A percentile compares a stretch with the other conserved stretches of the same genome.
Conservation (phyloP, 2,797 vertebrate species). For the Octomys mimax region DNA sequence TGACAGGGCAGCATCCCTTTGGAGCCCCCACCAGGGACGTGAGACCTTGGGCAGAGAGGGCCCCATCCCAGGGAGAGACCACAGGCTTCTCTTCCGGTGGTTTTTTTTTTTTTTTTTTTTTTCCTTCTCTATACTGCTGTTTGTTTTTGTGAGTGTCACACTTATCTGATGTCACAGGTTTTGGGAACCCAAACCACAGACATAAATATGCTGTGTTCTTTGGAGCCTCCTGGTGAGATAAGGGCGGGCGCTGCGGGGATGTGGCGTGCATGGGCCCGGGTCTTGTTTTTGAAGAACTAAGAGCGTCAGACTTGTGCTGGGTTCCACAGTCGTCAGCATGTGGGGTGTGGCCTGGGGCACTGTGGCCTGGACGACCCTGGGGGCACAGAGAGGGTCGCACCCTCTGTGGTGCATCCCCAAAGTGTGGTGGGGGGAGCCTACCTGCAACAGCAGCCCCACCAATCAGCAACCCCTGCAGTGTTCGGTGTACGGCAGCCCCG, state of each 20-base stretch:
- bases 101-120: not conserved
- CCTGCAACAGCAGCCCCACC: fast-evolving
- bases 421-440: not conserved
- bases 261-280: fast-evolving
- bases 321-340: not conserved
- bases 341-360: not conserved
- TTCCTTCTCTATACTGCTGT: not conserved
- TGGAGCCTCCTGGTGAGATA: conserved; percentile 1
- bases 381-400: too few species aligned
- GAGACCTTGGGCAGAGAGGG: not conserved
- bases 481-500: fast-evolving
- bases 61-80: not conserved
- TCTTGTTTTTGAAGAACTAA: not conserved
- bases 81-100: not conserved
- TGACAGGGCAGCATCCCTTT: not conserved
- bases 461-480: too few species aligned
- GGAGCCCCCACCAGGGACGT: not conserved
- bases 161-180: conserved; percentile 80
- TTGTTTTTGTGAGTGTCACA: not conserved
- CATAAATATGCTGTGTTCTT: conserved; percentile 57
- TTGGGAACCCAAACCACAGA: conserved; percentile 78
- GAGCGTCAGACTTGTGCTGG: not conserved
- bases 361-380: fast-evolving
- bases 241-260: not conserved
- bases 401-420: not conserved